Evolutionary conservation across 1,140 invertebrate species (phyloP), one percentile per base, ranked within the genome.

Genomic region (Brachionus angularis): DNA sequence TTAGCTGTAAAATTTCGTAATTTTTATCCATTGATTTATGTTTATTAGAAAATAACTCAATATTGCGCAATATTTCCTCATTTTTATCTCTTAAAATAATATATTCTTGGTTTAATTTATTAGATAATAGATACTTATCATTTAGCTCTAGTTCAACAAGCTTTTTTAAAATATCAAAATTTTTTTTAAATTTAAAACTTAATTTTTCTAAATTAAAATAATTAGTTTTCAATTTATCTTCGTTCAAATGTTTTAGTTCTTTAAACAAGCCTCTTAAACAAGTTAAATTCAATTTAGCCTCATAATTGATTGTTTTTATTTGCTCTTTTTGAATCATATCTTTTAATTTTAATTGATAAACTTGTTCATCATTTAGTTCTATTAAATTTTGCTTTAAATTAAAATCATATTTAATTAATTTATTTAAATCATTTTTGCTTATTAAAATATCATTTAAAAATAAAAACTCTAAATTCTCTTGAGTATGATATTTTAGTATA

Each of bases 381-480:
- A 58, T 58, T 36, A 58, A 23, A 5, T 39, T 23, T 58, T 58
- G 53, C 25, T 39, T 58, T 23, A 58, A 58, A 39, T 58, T 58
- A 31, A 58, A 58, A 39, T 58, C 34, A 34, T 39, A 39, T 58
- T 31, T 39, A 39, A 58, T 58, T 39, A 58, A 23, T 23, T 58
- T 58, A 39, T 58, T 58, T 39, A 58, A 39, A 58, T 58, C 53
- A 39, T 36, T 58, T 36, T 39, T 36, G 18, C 33, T 58, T 58
- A 58, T 58, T 42, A 58, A 58, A 58, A 58, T 58, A 58, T 58
- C 53, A 42, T 58, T 58, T 14, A 58, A 58, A 58, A 39, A 39
- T 39, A 39, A 31, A 23, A 23, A 21, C 3, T 18, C 18, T 27
- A 39, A 12, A 29, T 31, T 16, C 33, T 58, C 5, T 42, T 42